Percentiles rank a stretch among this genome's conserved stretches.
These are phyloP conservation scores for Nannobrachium achirus DNA, from an alignment of 2,113 vertebrate genomes.

Conservation along the genomic window DNA sequence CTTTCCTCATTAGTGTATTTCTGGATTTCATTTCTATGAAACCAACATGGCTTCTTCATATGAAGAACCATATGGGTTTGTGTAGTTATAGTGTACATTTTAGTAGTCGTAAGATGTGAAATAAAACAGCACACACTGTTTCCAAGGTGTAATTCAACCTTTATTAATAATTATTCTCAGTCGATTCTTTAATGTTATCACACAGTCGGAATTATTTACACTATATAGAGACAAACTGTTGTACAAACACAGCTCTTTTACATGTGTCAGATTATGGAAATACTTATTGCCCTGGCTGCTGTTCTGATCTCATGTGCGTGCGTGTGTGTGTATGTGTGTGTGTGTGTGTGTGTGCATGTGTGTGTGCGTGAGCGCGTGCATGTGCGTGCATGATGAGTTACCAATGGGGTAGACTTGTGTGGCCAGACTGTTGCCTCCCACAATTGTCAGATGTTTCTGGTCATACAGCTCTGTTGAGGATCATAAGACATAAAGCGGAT, in stretches of 20 bases:
- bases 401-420: no score
- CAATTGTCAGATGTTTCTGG: no score
- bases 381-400: conserved; percentile 26
- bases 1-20: no score
- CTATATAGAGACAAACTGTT: conserved; percentile 43
- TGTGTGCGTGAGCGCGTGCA: conserved; percentile 9
- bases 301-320: not conserved
- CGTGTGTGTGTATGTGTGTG: not conserved
- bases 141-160: conserved; percentile 48
- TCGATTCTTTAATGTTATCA: conserved; percentile 38
- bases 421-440: no score
- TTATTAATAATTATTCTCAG: conserved; percentile 43
- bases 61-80: no score
- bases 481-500: no score
- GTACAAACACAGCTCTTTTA: conserved; percentile 23
- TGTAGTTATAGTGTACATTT: no score
- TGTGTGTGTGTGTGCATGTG: conserved; percentile 9
- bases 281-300: conserved; percentile 6
- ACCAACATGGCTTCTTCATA: no score
- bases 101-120: conserved; percentile 7
- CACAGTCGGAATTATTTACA: conserved; percentile 64
- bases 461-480: no score
- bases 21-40: no score
- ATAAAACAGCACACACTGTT: conserved; percentile 34
- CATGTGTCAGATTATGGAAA: conserved; percentile 54